Evolutionary conservation across 2,888 invertebrate species (phyloP).

Genomic region (Dynastes hyllus): DNA sequence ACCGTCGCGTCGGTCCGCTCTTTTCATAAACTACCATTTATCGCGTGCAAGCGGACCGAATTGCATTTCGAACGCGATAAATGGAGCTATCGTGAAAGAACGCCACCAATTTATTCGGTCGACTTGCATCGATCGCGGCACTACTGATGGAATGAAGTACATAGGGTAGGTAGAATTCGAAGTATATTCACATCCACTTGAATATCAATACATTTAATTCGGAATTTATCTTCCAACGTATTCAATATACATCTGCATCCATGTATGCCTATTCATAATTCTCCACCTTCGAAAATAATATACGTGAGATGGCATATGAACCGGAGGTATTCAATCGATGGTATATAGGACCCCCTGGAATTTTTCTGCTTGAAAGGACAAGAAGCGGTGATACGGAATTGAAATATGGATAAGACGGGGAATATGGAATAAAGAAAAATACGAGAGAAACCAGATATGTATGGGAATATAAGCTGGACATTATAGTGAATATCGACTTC

Average conservation of each 20-base stretch:
- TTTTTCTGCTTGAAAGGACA: conserved; percentile 9
- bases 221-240: conserved; percentile 14
- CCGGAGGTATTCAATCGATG: conserved; percentile 21
- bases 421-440: too few relatives aligned
- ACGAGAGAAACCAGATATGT: too few relatives aligned
- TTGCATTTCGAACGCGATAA: conserved; percentile 54
- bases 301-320: conserved; percentile 7
- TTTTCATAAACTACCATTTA: conserved; percentile 45
- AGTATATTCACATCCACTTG: conserved; percentile 56
- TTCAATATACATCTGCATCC: conserved; percentile 28
- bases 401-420: conserved; percentile 3
- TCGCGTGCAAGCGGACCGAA: conserved; percentile 32
- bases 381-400: conserved; percentile 1
- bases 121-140: conserved; percentile 52
- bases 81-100: conserved; percentile 54
- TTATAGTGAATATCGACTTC: too few relatives aligned
- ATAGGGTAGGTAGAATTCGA: conserved; percentile 55
- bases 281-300: conserved; percentile 55
- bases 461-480: too few relatives aligned
- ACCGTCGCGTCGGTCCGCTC: conserved; percentile 42
- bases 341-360: conserved; percentile 10
- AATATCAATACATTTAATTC: conserved; percentile 56
- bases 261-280: conserved; percentile 56
- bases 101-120: conserved; percentile 60
- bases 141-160: conserved; percentile 52